phyloP scores from a whole-genome alignment of 37 sponge, comb jelly and placozoan genomes.

The Aphrocallistes beatrix region DNA sequence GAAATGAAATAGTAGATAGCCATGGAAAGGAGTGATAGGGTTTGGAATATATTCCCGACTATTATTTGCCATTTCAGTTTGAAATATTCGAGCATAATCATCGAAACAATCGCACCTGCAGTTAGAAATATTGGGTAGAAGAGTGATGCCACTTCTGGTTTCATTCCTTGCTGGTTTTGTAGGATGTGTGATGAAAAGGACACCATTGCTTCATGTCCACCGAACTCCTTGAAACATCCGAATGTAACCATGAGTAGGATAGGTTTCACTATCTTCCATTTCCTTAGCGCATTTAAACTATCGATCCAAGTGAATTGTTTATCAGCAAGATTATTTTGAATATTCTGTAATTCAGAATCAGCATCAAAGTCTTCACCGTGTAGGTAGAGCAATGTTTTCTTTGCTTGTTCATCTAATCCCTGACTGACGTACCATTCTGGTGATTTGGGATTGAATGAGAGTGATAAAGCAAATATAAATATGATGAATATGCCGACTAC shows the following conservation, averaged over 20 bases:
- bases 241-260: neutral
- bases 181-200: neutral
- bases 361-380: conserved; percentile 12
- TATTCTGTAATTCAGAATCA: neutral
- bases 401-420: neutral
- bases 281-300: neutral
- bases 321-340: no score
- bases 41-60: neutral
- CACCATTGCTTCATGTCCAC: conserved; percentile 11
- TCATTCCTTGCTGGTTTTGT: neutral
- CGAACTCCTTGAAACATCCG: neutral
- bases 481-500: neutral
- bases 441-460: neutral
- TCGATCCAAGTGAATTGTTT: neutral
- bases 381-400: neutral
- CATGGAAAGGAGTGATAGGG: neutral
- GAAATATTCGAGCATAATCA: neutral
- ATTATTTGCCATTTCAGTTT: neutral
- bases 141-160: conserved; percentile 6
- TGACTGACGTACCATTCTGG: neutral
- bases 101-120: neutral
- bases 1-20: neutral
- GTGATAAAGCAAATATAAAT: neutral
- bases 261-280: neutral
- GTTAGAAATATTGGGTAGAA: conserved; percentile 10